Base-by-base conservation (phyloP, 2,797 vertebrate genomes). In the Pseudochaenichthys georgianus region DNA sequence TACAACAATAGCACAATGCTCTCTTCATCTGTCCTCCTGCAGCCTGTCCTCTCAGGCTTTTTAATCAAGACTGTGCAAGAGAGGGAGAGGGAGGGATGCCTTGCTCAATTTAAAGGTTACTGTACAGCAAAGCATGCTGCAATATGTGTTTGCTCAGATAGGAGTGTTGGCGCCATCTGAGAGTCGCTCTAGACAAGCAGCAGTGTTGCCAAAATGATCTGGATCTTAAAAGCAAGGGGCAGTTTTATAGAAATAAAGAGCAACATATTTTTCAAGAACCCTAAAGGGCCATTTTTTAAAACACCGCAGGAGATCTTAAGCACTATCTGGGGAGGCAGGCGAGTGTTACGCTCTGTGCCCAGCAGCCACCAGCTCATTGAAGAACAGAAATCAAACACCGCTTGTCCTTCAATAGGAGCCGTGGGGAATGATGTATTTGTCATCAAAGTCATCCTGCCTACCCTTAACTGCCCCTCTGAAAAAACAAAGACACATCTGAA, bases 371-470 rank as follows among this genome's bases (percentile, higher is more conserved):
- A 34, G 55, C 74, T 63, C 73, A 77, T 21, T 74, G 74, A 82
- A 72, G 64, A 74, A 47, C 46, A 85, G 67, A 78, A 88, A 88
- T 86, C 78, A 88, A 87, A 88, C 72, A 73, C 78, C 82, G 73
- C 74, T 58, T 75, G 77, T 66, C 77, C 34, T 73, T 89, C 79
- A 76, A 64, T 78, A 60, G 63, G 42, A 80, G 72, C 78, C 48
- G 15, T 70, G 68, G 82, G 79, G 68, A 78, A 70, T n/a, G 34
- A 16, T 58, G 48, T 42, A 55, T 78, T 74, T 81, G 85, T 82
- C 77, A 86, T 89, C 73, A 77, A 82, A 88, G 79, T 86, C 70
- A 38, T 59, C 19, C 47, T 16, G 47, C 57, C 31, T 9, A 48
- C n/a, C 69, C 81, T 55, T 31, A 31, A 53, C 28, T 60, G 11